Evolutionary conservation across 2,888 invertebrate species (phyloP).

Genomic region (Argyra leucocephala): DNA sequence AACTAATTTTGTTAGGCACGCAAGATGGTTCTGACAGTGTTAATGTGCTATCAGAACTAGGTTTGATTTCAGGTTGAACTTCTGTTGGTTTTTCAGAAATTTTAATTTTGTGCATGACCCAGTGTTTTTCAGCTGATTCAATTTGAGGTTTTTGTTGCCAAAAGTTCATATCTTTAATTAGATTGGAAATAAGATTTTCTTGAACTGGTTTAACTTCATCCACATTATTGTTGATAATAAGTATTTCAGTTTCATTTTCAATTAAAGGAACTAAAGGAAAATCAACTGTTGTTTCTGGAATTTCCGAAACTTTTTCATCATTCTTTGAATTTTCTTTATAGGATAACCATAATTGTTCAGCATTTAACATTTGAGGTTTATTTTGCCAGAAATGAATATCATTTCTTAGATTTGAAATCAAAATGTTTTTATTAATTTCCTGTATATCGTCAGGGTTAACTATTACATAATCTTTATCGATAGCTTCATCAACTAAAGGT

Average conservation of each 20-base stretch:
- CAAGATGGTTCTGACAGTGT: no score
- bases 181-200: no score
- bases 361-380: background rate
- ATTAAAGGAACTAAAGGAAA: background rate
- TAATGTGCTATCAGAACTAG: no score
- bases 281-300: slow-evolving; percentile 8
- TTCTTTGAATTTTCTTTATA: background rate
- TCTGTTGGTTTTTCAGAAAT: no score
- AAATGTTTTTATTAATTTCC: slow-evolving; percentile 29
- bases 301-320: background rate
- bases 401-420: slow-evolving; percentile 23
- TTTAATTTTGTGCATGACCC: no score
- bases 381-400: background rate
- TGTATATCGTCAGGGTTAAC: slow-evolving; percentile 30
- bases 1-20: no score
- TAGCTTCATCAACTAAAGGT: background rate
- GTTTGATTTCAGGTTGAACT: no score
- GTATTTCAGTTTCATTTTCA: background rate
- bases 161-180: no score
- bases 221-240: no score
- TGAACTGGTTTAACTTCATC: background rate
- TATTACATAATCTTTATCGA: slow-evolving; percentile 30
- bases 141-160: no score
- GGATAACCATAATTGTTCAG: no score
- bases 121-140: no score